Conservation (phyloP, 2,113 vertebrate genomes). For the Dinomys branickii region DNA sequence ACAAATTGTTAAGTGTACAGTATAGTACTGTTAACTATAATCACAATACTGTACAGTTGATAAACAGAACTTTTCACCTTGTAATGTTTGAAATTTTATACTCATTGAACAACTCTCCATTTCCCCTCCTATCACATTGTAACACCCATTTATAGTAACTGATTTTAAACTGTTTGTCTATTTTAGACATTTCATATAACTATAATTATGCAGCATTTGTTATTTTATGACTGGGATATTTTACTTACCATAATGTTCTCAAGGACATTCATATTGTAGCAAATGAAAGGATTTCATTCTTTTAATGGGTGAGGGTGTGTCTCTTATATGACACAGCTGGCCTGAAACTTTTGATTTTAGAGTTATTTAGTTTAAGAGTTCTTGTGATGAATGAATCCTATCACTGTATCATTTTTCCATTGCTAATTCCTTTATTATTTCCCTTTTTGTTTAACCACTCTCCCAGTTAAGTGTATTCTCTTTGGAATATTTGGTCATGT, state of each 20-base stretch:
- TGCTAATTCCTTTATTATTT: no score
- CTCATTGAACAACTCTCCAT: background rate
- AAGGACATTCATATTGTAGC: background rate
- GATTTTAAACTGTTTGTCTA: background rate
- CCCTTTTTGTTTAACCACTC: no score
- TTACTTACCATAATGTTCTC: background rate
- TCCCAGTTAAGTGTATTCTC: no score
- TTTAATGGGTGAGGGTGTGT: background rate
- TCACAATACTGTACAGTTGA: background rate
- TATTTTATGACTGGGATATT: background rate
- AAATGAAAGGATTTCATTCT: background rate
- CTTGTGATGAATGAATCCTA: no score
- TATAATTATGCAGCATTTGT: background rate
- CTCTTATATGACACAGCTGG: no score
- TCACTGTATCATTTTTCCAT: no score
- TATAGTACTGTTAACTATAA: background rate
- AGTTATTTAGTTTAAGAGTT: no score
- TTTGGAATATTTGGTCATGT: no score
- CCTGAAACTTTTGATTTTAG: no score
- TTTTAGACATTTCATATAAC: background rate
- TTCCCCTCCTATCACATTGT: background rate
- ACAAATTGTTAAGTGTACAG: background rate
- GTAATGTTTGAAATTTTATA: background rate
- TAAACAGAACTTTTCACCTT: background rate
- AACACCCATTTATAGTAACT: background rate